Evolutionary conservation across 2,888 invertebrate genomes (phyloP), one percentile per base, ranked within the genome.

Genomic region (Neoascia interrupta): DNA sequence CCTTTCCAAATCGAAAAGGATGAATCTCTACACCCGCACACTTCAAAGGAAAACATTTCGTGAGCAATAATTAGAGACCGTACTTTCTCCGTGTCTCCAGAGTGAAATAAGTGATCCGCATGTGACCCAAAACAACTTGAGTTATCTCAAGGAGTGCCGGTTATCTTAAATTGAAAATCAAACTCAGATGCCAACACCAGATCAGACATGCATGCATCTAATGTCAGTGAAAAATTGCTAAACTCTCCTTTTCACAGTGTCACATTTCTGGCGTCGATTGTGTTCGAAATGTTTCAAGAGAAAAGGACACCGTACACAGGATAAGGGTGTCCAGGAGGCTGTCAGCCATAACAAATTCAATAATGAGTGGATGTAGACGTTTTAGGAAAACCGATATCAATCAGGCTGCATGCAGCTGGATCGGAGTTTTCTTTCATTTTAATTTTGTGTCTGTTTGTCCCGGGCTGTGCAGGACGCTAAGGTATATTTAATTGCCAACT

Each of bases 321-420:
- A 66, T 37, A 47, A 34, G 6, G n/a, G 4, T 21, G 15, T 45
- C 15, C 45, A 49, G 47, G 34, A 56, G 34, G 15, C 11, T 36
- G 49, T n/a, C 19, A 47, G 21, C 37, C 47, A n/a, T 23, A 54
- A 41, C 39, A 45, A 72, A 63, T 63, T 72, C 54, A 41, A 63
- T 47, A 53, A 54, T 54, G 37, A 61, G 23, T 70, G 53, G 16
- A 39, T 45, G 31, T 13, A 47, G 45, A 31, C 49, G 10, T 54
- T 60, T 66, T 8, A 34, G 6, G 41, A 69, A 56, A 69, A 63
- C 56, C 56, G 36, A 74, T 47, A 41, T 45, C 49, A 75, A 75
- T 75, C 75, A 68, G 68, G 69, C 68, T 63, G 61, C 21, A 1
- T 21, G 61, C 74, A 68, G 74, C 75, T 75, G 75, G n/a, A 41